Base-by-base conservation (phyloP, 2,797 vertebrate species). In the Bradypus variegatus region DNA sequence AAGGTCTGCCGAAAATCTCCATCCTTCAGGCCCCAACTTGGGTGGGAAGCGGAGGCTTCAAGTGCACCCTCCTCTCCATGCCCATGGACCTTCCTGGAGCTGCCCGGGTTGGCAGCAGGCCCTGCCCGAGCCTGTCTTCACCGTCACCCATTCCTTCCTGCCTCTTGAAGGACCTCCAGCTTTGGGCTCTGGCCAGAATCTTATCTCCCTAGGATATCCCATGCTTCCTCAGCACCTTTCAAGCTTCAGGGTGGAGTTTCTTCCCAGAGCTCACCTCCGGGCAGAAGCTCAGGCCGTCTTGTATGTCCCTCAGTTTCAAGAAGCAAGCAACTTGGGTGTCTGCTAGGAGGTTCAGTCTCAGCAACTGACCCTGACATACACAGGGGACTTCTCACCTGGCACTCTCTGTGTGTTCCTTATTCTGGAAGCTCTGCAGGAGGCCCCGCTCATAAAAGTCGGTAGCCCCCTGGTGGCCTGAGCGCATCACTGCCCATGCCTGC, bases 381-480 rank as follows among this genome's bases (percentile, higher is more conserved):
- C 9, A 36, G 64, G 21, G 45, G 31, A 41, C 29, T 53, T 33
- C 31, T 48, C 2, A 5, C 41, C 77, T 33, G 33, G 18, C n/a
- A 16, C 10, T 5, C 29, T 25, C 70, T 53, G 33, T 27, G 18
- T 21, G 76, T 27, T 72, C 25, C 69, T 58, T 25, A 55, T 65
- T 45, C 62, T 27, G 45, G 36, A 60, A 86, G 62, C 25, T 12
- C 58, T 31, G 45, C 19, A 64, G n/a, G 31, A 64, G 48, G 31
- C 4, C 1, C 6, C 0, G 16, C 19, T n/a, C 23, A 3, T 70
- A 60, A 70, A 19, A 53, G 7, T 5, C 8, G 50, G 91, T 88
- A 27, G 8, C 93, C 94, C 91, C 62, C 94, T 95, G 75, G 87
- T 89, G 96, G 73, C 62, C 0, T 2, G 33, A 65, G 36, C 27